Percentiles rank a stretch among this genome's conserved stretches.
phyloP scores from a whole-genome alignment of 2,888 invertebrate species.

The Chalcosyrphus nemorum region DNA sequence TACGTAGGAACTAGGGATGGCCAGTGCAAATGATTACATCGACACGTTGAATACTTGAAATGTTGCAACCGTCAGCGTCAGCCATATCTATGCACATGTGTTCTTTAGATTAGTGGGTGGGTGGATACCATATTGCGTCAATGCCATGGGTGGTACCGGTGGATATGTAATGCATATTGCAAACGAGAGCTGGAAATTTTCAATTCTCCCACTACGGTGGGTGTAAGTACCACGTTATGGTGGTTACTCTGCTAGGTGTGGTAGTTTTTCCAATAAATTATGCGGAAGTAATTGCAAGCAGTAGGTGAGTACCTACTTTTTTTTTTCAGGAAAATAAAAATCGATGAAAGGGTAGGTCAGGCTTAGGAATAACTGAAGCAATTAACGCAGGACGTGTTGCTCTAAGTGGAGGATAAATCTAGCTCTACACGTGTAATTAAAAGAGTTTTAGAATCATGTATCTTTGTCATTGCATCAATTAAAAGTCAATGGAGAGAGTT shows the following conservation, averaged over 20 bases:
- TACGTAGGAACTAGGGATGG: not conserved
- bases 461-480: no score
- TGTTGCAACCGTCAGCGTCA: not conserved
- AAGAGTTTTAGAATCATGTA: no score
- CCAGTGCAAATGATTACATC: slow-evolving; percentile 6
- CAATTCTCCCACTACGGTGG: not conserved
- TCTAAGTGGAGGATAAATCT: no score
- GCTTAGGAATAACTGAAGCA: not conserved
- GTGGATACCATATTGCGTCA: not conserved
- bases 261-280: not conserved
- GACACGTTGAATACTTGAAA: slow-evolving; percentile 1
- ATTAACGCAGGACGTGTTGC: no score
- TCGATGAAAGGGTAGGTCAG: not conserved
- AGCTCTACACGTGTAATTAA: no score
- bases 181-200: not conserved
- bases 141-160: not conserved
- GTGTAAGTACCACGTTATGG: not conserved
- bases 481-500: no score
- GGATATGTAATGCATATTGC: not conserved
- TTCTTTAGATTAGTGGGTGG: not conserved
- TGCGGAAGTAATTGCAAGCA: not conserved
- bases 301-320: not conserved
- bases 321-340: not conserved
- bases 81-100: not conserved
- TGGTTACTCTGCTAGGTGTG: not conserved